Evolutionary conservation across 1,140 invertebrate genomes (phyloP).

Genomic region (Phymorhynchus buccinoides): DNA sequence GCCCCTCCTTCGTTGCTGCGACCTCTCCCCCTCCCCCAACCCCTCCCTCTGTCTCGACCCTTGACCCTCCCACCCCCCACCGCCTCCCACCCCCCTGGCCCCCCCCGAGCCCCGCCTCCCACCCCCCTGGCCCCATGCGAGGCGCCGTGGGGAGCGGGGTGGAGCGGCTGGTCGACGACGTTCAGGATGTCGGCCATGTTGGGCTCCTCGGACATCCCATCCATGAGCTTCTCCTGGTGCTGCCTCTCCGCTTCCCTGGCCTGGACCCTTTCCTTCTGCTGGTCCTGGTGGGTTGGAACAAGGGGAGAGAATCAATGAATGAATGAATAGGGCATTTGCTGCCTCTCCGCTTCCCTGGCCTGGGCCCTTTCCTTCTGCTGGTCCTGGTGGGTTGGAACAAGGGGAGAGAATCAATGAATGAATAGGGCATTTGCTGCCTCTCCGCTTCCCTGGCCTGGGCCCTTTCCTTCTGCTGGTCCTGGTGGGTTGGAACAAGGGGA

Average conservation of each 20-base stretch:
- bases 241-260: slow-evolving; percentile 20
- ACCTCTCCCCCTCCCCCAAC: background rate
- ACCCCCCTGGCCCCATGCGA: background rate
- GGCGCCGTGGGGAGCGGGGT: background rate
- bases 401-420: too few species aligned
- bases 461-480: too few species aligned
- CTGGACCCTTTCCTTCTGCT: background rate
- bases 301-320: too few species aligned
- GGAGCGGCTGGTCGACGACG: slow-evolving; percentile 9
- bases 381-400: too few species aligned
- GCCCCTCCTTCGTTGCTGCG: background rate
- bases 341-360: too few species aligned
- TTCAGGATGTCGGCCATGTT: slow-evolving; percentile 13
- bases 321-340: too few species aligned
- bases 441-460: too few species aligned
- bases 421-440: too few species aligned
- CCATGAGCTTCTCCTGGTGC: slow-evolving; percentile 33
- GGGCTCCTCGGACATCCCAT: slow-evolving; percentile 24
- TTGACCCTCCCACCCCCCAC: background rate
- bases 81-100: too few species aligned
- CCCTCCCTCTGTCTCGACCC: background rate
- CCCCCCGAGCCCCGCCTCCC: background rate
- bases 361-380: too few species aligned
- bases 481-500: too few species aligned
- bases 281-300: background rate